Evolutionary conservation across 2,797 vertebrate genomes (phyloP).

Genomic region (Microchirus variegatus): DNA sequence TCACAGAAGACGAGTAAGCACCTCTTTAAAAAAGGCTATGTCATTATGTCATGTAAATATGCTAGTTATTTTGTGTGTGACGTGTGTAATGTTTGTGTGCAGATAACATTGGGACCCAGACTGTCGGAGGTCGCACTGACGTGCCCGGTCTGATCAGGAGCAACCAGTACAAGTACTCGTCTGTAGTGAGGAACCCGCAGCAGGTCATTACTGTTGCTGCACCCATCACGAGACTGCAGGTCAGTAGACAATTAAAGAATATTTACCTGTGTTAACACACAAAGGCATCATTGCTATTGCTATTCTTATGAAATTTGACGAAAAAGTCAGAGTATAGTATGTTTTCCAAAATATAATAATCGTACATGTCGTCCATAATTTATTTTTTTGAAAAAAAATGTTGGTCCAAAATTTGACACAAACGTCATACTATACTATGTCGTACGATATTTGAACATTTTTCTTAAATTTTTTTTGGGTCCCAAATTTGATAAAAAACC

Average conservation of each 20-base stretch:
- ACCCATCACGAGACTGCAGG: conserved; percentile 78
- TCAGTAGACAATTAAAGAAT: conserved; percentile 23
- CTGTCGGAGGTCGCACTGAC: conserved; percentile 79
- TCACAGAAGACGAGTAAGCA: conserved; percentile 89
- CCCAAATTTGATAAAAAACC: too few species aligned
- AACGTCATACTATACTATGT: too few species aligned
- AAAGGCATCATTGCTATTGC: too few species aligned
- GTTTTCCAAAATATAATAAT: too few species aligned
- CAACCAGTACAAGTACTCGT: conserved; percentile 87
- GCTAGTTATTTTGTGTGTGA: neutral
- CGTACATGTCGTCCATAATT: too few species aligned
- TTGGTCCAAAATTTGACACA: too few species aligned
- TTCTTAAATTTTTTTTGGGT: too few species aligned
- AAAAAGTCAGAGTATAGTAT: too few species aligned
- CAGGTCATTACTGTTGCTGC: conserved; percentile 74
- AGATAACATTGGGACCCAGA: conserved; percentile 97
- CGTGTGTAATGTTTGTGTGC: conserved; percentile 10
- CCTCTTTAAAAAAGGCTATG: neutral
- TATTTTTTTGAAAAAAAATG: too few species aligned
- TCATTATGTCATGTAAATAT: neutral
- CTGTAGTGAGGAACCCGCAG: conserved; percentile 80
- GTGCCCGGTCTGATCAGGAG: conserved; percentile 69
- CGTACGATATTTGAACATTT: too few species aligned
- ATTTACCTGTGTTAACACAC: too few species aligned
- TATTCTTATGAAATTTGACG: too few species aligned